Evolutionary conservation across 2,888 invertebrate genomes (phyloP).

Genomic region (Tubulanus polymorphus): DNA sequence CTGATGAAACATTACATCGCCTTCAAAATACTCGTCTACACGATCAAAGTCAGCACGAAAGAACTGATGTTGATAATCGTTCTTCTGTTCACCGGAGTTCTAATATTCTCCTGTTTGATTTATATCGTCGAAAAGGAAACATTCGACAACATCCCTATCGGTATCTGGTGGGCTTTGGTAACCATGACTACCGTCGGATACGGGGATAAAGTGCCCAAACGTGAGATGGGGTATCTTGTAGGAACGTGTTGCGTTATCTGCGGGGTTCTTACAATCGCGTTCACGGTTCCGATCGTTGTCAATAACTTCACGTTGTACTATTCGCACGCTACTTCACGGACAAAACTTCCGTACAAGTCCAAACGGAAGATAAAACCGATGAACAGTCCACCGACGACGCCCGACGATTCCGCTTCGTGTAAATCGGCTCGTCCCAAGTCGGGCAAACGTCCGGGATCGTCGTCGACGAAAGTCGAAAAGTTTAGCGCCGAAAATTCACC

Average conservation of each 20-base stretch:
- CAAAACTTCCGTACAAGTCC: constrained; percentile 35
- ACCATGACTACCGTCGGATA: constrained; percentile 54
- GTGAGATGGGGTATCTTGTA: constrained; percentile 42
- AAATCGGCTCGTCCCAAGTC: no score
- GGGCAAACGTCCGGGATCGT: no score
- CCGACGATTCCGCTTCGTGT: no score
- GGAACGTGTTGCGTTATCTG: constrained; percentile 48
- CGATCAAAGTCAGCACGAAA: constrained; percentile 48
- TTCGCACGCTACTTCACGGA: constrained; percentile 47
- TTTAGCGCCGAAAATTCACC: no score
- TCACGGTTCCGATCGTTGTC: constrained; percentile 51
- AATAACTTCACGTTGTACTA: constrained; percentile 51
- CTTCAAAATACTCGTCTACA: constrained; percentile 49
- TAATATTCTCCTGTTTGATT: constrained; percentile 50
- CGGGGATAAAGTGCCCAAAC: constrained; percentile 46
- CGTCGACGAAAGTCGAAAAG: no score
- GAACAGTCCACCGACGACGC: no score
- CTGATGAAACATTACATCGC: constrained; percentile 53
- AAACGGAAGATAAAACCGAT: no score
- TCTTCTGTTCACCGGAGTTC: constrained; percentile 48
- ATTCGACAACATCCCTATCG: constrained; percentile 49
- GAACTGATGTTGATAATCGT: constrained; percentile 49
- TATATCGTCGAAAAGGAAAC: constrained; percentile 45
- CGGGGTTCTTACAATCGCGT: constrained; percentile 49
- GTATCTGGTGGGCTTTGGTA: constrained; percentile 52